Percentiles rank a stretch among this genome's conserved stretches.
Evolutionary conservation across 2,888 invertebrate genomes (phyloP).

Genomic region (Tholera decimalis): DNA sequence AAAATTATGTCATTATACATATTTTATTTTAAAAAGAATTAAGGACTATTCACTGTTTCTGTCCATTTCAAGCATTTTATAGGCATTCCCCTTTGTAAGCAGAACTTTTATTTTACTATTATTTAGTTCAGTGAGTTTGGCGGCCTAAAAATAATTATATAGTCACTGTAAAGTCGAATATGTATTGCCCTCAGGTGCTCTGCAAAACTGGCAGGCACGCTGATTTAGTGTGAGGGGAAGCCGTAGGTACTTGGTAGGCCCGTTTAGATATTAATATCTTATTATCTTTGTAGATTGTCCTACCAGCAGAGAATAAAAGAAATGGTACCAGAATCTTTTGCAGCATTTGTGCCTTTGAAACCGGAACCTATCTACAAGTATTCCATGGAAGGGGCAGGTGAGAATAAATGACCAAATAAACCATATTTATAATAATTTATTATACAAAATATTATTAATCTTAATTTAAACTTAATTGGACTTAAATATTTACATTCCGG

Average conservation of each 20-base stretch:
- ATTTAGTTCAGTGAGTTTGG: too few species aligned
- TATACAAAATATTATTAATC: conserved; percentile 78
- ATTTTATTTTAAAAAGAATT: too few species aligned
- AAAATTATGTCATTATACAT: too few species aligned
- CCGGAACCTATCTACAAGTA: conserved; percentile 98
- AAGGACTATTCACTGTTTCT: too few species aligned
- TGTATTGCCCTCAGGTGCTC: neutral
- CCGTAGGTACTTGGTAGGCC: neutral
- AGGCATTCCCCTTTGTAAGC: too few species aligned
- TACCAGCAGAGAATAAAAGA: conserved; percentile 98
- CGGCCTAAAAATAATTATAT: too few species aligned
- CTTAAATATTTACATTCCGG: conserved; percentile 86
- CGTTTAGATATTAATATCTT: conserved; percentile 5
- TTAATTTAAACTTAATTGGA: conserved; percentile 81
- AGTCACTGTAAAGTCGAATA: too few species aligned
- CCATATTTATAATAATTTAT: conserved; percentile 70
- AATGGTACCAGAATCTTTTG: conserved; percentile 97
- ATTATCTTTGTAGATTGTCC: conserved; percentile 93
- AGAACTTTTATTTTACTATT: too few species aligned
- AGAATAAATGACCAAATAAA: conserved; percentile 61
- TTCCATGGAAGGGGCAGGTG: conserved; percentile 96
- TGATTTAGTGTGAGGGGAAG: neutral
- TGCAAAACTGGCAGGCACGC: neutral
- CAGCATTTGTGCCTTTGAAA: conserved; percentile 95
- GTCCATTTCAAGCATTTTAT: too few species aligned